A percentile compares a stretch with the other conserved stretches of the same genome.
Evolutionary conservation across 92 coral and sea anemone species (phyloP).

Genomic region (Heliopora coerulea): DNA sequence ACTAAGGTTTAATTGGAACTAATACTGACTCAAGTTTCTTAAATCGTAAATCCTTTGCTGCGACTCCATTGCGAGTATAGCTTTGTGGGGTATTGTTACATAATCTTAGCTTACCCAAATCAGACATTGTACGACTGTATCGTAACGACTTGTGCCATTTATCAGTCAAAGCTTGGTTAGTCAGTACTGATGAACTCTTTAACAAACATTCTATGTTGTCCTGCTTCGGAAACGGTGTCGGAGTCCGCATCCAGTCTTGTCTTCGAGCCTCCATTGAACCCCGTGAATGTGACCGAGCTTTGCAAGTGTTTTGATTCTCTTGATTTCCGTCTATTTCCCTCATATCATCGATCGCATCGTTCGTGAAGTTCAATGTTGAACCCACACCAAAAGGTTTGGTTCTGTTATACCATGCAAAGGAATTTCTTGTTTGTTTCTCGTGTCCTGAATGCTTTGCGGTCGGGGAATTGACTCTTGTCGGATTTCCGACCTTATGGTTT

Average conservation of each 20-base stretch:
- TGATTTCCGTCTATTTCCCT: not conserved
- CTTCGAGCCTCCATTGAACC: not conserved
- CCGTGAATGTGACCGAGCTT: not conserved
- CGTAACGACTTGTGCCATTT: not conserved
- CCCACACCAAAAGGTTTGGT: not conserved
- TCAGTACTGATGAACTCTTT: not conserved
- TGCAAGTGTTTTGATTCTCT: not conserved
- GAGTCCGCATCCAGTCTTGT: conserved; percentile 8
- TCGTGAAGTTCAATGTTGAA: not conserved
- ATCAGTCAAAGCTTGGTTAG: not conserved
- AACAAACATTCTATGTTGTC: not conserved
- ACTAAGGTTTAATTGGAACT: conserved; percentile 3
- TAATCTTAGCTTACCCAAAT: not conserved
- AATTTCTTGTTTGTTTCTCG: not conserved
- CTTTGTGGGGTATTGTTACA: not conserved
- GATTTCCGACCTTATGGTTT: not conserved
- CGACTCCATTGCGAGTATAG: not conserved
- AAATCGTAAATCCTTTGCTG: conserved; percentile 33
- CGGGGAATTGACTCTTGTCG: not conserved
- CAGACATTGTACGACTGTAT: not conserved
- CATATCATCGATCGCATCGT: not conserved
- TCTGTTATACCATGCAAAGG: no score
- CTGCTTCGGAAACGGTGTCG: not conserved
- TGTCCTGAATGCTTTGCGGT: not conserved
- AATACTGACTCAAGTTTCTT: conserved; percentile 36